Percentiles rank a stretch among this genome's conserved stretches.
Conservation (phyloP, 2,888 invertebrate genomes). For the Rhamnusium bicolor region DNA sequence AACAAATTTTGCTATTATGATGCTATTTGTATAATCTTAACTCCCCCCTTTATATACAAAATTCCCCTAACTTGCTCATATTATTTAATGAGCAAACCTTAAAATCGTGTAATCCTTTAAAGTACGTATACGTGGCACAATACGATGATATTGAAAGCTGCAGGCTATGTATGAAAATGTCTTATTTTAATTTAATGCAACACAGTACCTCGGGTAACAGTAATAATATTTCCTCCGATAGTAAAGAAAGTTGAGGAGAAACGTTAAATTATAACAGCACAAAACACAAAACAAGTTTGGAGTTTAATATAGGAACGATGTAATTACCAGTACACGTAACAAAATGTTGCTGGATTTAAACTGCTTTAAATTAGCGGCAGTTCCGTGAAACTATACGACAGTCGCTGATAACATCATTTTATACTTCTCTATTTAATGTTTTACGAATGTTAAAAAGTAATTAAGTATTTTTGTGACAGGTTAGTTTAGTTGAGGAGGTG, state of each 20-base stretch:
- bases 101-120: neutral
- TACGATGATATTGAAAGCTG: neutral
- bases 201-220: constrained; percentile 22
- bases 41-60: too few species aligned
- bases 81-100: constrained; percentile 2
- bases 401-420: constrained; percentile 57
- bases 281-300: constrained; percentile 54
- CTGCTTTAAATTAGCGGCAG: constrained; percentile 60
- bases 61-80: neutral
- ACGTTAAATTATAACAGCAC: constrained; percentile 51
- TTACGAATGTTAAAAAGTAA: constrained; percentile 57
- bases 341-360: constrained; percentile 59
- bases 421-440: constrained; percentile 57
- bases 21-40: too few species aligned
- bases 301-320: constrained; percentile 56
- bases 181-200: constrained; percentile 21
- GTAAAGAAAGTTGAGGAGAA: constrained; percentile 46
- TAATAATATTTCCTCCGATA: constrained; percentile 28
- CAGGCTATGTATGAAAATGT: constrained; percentile 19
- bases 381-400: constrained; percentile 57
- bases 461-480: constrained; percentile 46
- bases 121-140: neutral
- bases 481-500: constrained; percentile 9
- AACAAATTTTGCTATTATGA: too few species aligned
- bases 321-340: constrained; percentile 62